Percentiles rank a stretch among this genome's conserved stretches.
Evolutionary conservation across 2,113 vertebrate genomes (phyloP).

Genomic region (Ifrita kowaldi): DNA sequence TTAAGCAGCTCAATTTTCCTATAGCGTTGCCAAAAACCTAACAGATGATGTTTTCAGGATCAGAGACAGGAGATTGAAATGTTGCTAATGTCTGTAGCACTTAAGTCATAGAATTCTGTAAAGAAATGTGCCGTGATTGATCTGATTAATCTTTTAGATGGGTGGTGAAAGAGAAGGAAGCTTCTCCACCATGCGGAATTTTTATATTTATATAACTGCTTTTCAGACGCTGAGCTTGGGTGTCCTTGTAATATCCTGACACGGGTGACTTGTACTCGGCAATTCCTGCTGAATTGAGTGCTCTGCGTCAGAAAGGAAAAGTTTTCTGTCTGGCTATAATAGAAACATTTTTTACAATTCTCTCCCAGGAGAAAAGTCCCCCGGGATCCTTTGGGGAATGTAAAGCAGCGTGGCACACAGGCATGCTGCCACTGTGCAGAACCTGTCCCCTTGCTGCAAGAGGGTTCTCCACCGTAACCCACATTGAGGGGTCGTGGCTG

Average conservation of each 20-base stretch:
- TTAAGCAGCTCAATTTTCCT: constrained; percentile 36
- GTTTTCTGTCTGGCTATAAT: neutral
- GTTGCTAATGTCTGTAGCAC: constrained; percentile 54
- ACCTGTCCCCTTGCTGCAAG: neutral
- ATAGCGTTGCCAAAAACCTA: neutral
- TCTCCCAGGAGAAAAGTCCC: neutral
- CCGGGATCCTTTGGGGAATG: neutral
- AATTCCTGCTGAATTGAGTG: neutral
- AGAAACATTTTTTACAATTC: neutral
- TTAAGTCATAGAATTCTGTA: constrained; percentile 50
- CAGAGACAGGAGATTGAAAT: constrained; percentile 56
- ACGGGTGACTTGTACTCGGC: neutral
- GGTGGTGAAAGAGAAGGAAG: neutral
- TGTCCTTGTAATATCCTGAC: neutral
- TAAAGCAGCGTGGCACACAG: neutral
- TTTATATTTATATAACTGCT: constrained; percentile 11
- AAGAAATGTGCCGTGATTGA: constrained; percentile 48
- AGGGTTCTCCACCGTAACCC: neutral
- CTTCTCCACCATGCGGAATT: neutral
- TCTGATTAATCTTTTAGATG: constrained; percentile 56
- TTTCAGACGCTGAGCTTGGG: neutral
- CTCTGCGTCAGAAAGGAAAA: neutral
- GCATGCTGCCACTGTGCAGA: neutral
- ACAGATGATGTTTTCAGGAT: constrained; percentile 53
- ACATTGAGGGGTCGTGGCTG: neutral